These are phyloP conservation scores for Hypomecis punctinalis DNA, from an alignment of 2,888 invertebrate species.

Conservation along the genomic window DNA sequence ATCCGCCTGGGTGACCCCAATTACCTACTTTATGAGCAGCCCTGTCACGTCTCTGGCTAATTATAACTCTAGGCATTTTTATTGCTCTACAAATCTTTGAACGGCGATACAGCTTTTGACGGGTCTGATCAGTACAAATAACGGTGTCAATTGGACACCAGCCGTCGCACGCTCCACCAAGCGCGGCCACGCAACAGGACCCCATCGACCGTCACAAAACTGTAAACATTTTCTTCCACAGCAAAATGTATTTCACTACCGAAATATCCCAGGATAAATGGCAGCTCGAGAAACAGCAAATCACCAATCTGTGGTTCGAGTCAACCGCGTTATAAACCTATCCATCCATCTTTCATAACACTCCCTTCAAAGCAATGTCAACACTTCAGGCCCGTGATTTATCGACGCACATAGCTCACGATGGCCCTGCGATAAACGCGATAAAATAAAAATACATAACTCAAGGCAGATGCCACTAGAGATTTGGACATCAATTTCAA, in stretches of 20 bases:
- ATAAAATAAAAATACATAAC: slow-evolving; percentile 73
- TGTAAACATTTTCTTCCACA: slow-evolving; percentile 21
- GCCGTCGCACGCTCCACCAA: slow-evolving; percentile 57
- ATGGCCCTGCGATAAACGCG: slow-evolving; percentile 63
- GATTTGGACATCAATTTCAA: slow-evolving; percentile 79
- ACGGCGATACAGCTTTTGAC: slow-evolving; percentile 28
- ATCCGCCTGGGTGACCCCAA: slow-evolving; percentile 34
- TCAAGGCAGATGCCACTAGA: slow-evolving; percentile 72
- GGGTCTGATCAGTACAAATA: slow-evolving; percentile 52
- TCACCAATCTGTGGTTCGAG: slow-evolving; percentile 14
- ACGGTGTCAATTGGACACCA: slow-evolving; percentile 71
- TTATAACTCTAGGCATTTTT: slow-evolving; percentile 37
- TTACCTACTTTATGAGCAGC: slow-evolving; percentile 34
- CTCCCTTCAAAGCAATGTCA: slow-evolving; percentile 50
- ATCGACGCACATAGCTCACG: slow-evolving; percentile 56
- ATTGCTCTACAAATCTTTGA: slow-evolving; percentile 35
- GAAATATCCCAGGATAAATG: slow-evolving; percentile 25
- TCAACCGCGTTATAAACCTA: slow-evolving; percentile 27
- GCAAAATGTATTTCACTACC: slow-evolving; percentile 24
- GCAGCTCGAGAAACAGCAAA: slow-evolving; percentile 27
- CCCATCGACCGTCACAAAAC: slow-evolving; percentile 28
- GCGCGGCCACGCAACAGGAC: slow-evolving; percentile 44
- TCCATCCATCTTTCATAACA: slow-evolving; percentile 50
- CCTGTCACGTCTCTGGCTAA: slow-evolving; percentile 32
- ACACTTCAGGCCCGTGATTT: slow-evolving; percentile 54